Conservation (phyloP, 2,113 vertebrate species). For the Oncorhynchus masou region DNA sequence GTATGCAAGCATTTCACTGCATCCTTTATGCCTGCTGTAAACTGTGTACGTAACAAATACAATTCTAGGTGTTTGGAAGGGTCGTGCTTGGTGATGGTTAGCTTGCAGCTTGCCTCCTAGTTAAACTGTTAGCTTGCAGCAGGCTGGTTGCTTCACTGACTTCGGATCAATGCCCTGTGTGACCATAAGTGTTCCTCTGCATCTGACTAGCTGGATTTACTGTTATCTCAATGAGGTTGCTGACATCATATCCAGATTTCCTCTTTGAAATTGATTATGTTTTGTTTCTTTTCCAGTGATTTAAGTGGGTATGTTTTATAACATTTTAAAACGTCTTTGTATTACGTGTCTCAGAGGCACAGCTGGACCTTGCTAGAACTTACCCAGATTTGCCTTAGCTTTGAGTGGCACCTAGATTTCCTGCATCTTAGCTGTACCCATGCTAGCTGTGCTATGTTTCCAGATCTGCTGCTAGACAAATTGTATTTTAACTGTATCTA, state of each 20-base stretch:
- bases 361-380: conserved; percentile 32
- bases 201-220: conserved; percentile 55
- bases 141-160: conserved; percentile 44
- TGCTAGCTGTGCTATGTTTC: conserved; percentile 2
- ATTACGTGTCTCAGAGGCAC: conserved; percentile 30
- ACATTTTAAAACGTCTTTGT: conserved; percentile 45
- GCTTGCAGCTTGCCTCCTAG: not conserved
- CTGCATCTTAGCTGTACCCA: not conserved
- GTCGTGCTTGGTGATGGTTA: not conserved
- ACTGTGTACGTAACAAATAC: too few relatives aligned
- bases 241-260: conserved; percentile 18
- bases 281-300: conserved; percentile 47
- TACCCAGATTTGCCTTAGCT: too few relatives aligned
- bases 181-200: conserved; percentile 42
- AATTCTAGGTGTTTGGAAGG: not conserved
- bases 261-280: conserved; percentile 34
- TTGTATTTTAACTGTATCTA: too few relatives aligned
- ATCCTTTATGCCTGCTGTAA: too few relatives aligned
- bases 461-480: too few relatives aligned
- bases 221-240: conserved; percentile 21
- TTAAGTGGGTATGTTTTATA: conserved; percentile 47
- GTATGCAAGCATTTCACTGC: too few relatives aligned
- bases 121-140: conserved; percentile 30
- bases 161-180: conserved; percentile 39
- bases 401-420: too few relatives aligned